Conservation (phyloP, 2,888 invertebrate genomes). For the Cosmia pyralina region DNA sequence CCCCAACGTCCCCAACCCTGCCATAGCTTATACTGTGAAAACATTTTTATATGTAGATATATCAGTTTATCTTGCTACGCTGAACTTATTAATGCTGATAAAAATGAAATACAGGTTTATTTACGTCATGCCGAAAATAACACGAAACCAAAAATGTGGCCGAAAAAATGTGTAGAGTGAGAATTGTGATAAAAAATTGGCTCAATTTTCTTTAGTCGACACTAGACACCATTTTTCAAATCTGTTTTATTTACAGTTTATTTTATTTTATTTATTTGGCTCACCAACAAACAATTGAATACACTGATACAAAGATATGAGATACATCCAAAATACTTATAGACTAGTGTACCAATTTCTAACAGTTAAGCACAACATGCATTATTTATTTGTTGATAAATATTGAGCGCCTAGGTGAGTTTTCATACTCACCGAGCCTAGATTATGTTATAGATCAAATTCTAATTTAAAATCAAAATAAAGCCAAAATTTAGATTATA, state of each 20-base stretch:
- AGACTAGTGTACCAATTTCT: no score
- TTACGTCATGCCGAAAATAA: constrained; percentile 18
- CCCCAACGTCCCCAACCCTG: constrained; percentile 59
- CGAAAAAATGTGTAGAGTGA: constrained; percentile 3
- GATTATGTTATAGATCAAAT: no score
- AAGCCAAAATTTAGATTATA: no score
- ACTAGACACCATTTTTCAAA: constrained; percentile 21
- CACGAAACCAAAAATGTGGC: constrained; percentile 19
- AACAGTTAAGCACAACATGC: no score
- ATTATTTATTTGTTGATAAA: no score
- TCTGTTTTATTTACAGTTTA: constrained; percentile 26
- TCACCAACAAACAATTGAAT: no score
- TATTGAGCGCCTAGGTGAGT: no score
- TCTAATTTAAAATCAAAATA: no score
- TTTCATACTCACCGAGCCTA: no score
- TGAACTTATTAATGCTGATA: constrained; percentile 57
- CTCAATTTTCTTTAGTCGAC: constrained; percentile 14
- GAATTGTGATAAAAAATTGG: constrained; percentile 19
- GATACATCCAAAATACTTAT: no score
- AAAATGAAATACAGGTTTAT: constrained; percentile 39
- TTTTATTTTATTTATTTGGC: no score
- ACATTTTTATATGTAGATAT: constrained; percentile 63
- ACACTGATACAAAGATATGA: no score
- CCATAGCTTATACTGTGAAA: constrained; percentile 61
- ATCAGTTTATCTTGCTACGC: constrained; percentile 54